Evolutionary conservation across 64 coral and sea anemone genomes (phyloP), one percentile per base, ranked within the genome.

Genomic region (Exaiptasia diaphana): DNA sequence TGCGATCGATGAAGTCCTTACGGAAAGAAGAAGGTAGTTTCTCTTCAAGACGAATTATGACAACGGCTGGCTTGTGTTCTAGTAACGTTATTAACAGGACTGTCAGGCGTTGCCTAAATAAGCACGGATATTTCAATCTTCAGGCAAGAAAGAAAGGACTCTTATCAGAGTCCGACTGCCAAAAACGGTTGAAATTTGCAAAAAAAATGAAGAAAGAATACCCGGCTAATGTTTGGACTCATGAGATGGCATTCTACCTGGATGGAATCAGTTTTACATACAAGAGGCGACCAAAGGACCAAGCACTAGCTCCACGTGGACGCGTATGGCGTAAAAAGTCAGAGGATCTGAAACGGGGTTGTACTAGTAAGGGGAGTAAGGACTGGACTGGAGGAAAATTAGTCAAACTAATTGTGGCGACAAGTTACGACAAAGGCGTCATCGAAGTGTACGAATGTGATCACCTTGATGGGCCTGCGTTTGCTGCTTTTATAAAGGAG

Each of bases 81-180:
- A n/a, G n/a, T n/a, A n/a, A n/a, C n/a, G 41, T 82, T 46, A 65
- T 33, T 24, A 11, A 29, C 15, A 13, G 56, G 33, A 76, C 72
- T 21, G 71, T 67, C 1, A 38, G 60, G 29, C 71, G 83, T 23
- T 30, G 17, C 25, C 17, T 87, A 15, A 75, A 52, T 32, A 45
- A 26, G 17, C 4, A 64, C 30, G 83, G 83, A 5, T 87, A 64
- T 38, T 38, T 67, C 27, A 77, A 76, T 30, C 30, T 77, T 6
- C 57, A 87, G 39, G 58, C 72, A 24, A 46, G 60, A 38, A 76
- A 77, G 43, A 87, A 87, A 53, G 73, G 83, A 23, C 14, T 87
- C 17, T 42, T 77, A 8, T 50, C 24, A 13, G 34, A 67, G 41
- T 50, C 11, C 28, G 73, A 77, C 5, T 40, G 28, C 10, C 52